Percentiles rank a stretch among this genome's conserved stretches.
Evolutionary conservation across 2,797 vertebrate genomes (phyloP).

Genomic region (Sebastes hubbsi): DNA sequence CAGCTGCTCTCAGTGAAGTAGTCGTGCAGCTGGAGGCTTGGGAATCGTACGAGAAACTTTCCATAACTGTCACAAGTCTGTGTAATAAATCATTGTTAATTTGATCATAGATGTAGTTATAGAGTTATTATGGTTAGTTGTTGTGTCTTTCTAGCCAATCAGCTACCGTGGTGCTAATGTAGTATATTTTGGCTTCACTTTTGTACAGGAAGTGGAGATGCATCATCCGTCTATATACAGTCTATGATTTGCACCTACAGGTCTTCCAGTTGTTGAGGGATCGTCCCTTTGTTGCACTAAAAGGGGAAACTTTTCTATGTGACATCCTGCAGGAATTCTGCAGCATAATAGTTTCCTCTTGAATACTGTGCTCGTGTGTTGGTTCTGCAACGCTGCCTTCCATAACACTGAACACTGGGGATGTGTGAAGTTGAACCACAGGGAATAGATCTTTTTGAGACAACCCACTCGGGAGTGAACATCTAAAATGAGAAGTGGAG

Average conservation of each 20-base stretch:
- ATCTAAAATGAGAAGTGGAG: conserved; percentile 56
- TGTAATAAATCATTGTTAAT: rapidly evolving
- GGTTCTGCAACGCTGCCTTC: conserved; percentile 12
- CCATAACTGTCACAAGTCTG: too few species aligned
- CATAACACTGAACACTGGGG: conserved; percentile 12
- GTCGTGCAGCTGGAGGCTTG: too few species aligned
- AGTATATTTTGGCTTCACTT: too few species aligned
- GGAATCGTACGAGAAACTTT: too few species aligned
- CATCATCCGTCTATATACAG: too few species aligned
- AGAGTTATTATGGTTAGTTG: too few species aligned
- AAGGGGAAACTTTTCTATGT: neutral
- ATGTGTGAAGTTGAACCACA: conserved; percentile 35
- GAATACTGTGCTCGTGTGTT: neutral
- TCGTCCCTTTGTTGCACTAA: neutral
- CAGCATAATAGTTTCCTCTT: neutral
- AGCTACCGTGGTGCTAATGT: too few species aligned
- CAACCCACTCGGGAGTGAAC: conserved; percentile 49
- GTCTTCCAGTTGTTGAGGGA: neutral
- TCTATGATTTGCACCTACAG: neutral
- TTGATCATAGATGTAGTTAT: too few species aligned
- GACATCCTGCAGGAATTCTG: conserved; percentile 14
- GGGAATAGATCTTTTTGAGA: conserved; percentile 55
- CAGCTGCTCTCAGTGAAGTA: too few species aligned
- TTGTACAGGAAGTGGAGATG: too few species aligned
- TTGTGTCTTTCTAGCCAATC: too few species aligned